Evolutionary conservation across 2,113 vertebrate species (phyloP).

Genomic region (Neodontobutis hainanensis): DNA sequence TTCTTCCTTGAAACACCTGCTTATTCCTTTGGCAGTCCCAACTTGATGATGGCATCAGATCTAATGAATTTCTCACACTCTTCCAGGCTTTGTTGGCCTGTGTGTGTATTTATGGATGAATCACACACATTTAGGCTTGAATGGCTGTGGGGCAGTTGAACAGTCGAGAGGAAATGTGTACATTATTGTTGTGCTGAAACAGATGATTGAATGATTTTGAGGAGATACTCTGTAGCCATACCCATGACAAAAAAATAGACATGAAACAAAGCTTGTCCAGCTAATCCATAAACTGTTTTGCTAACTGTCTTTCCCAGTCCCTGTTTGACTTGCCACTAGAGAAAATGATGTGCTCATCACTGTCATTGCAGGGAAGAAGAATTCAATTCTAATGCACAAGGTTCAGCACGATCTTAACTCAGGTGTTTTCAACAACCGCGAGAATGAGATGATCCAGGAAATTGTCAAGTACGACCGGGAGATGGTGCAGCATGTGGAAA

Average conservation of each 20-base stretch:
- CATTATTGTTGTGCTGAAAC: too few species aligned
- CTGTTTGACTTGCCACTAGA: neutral
- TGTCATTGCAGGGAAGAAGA: constrained; percentile 89
- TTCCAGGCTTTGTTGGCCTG: neutral
- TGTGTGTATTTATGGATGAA: neutral
- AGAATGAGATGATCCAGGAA: constrained; percentile 98
- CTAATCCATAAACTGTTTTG: neutral
- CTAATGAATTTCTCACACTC: neutral
- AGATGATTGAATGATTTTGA: too few species aligned
- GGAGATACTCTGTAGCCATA: neutral
- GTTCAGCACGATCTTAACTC: constrained; percentile 96
- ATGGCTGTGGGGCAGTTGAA: too few species aligned
- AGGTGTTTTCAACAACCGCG: constrained; percentile 96
- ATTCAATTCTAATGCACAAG: constrained; percentile 95
- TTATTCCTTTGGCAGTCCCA: neutral
- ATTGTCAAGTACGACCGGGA: constrained; percentile 98
- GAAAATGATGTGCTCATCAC: neutral
- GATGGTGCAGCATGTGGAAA: constrained; percentile 93
- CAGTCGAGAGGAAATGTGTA: too few species aligned
- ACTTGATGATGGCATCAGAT: neutral
- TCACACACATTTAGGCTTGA: too few species aligned
- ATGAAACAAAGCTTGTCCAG: neutral
- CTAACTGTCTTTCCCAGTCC: neutral
- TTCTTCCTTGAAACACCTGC: neutral
- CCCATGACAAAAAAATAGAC: neutral